Evolutionary conservation across 2,113 vertebrate genomes (phyloP), one percentile per base, ranked within the genome.

Genomic region (Zapornia atra): DNA sequence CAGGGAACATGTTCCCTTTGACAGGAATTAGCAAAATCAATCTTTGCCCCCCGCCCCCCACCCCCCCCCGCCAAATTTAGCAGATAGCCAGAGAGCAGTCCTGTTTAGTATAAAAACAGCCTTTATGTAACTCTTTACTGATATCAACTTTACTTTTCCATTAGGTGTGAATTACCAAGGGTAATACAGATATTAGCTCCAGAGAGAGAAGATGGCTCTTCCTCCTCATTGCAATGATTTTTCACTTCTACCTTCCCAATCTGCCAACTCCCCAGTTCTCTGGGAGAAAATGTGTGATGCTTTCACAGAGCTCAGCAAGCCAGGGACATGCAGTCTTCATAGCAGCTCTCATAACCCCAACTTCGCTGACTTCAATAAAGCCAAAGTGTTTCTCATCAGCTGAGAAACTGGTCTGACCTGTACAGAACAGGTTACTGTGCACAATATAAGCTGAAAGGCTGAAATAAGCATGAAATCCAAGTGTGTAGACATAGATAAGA

Each of bases 371-470:
- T 82, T 82, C 83, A 96, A 29, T 33, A 59, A 53, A 81, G 48
- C n/a, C 65, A 68, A 86, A 76, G 76, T 24, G 57, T 84, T 79
- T 95, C 91, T 57, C 36, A 95, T 92, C 91, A 82, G 81, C 69
- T 64, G 77, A 94, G 46, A 40, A 94, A 96, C 86, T 72, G 33
- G 84, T 71, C 77, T 92, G 86, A 95, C 83, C 54, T 68, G 89
- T 40, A 79, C 1, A 76, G 78, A 89, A 87, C 29, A 82, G 56
- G 46, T 48, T 84, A 36, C 81, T 40, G 70, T 31, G 59, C 66
- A 78, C 38, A 84, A 13, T 19, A 60, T 87, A 90, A 85, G 66
- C 82, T 50, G 50, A 69, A 85, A 79, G 76, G 63, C 68, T 80
- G 61, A 78, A 92, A 78, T 34, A 42, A 21, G n/a, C 57, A 46